Percentiles rank a stretch among this genome's conserved stretches.
Conservation (phyloP, 2,113 vertebrate genomes). For the Athene cunicularia region DNA sequence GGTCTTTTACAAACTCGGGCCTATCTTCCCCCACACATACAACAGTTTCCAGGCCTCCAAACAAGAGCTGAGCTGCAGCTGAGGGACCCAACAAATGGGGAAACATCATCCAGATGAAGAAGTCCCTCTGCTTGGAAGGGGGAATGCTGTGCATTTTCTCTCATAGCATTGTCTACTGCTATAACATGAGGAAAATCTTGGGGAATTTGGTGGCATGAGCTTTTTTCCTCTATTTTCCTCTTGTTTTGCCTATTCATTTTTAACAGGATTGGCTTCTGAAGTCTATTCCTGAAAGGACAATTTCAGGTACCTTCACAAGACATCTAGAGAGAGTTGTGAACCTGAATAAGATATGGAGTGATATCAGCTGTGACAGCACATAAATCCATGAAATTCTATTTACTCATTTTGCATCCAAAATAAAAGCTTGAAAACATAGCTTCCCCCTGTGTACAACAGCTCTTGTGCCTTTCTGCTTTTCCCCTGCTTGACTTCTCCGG, state of each 20-base stretch:
- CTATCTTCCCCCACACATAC: neutral
- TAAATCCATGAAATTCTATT: neutral
- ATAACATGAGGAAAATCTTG: neutral
- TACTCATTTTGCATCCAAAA: neutral
- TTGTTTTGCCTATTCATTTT: neutral
- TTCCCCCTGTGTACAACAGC: rapidly evolving
- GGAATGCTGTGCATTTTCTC: neutral
- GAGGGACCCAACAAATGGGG: neutral
- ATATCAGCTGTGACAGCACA: neutral
- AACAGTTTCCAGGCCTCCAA: neutral
- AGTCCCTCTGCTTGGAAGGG: neutral
- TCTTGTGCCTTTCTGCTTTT: neutral
- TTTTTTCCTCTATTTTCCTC: neutral
- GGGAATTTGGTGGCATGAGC: neutral
- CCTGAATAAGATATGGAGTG: too few relatives aligned
- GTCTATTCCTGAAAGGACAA: neutral
- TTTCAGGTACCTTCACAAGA: neutral
- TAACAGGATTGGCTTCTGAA: neutral
- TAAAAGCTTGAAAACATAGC: neutral
- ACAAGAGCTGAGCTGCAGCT: neutral
- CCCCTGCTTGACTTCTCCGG: neutral
- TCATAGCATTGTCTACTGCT: neutral
- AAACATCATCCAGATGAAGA: neutral
- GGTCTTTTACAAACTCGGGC: too few relatives aligned
- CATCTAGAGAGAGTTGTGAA: neutral